Evolutionary conservation across 2,113 vertebrate species (phyloP), one percentile per base, ranked within the genome.

Genomic region (Nycticorax nycticorax): DNA sequence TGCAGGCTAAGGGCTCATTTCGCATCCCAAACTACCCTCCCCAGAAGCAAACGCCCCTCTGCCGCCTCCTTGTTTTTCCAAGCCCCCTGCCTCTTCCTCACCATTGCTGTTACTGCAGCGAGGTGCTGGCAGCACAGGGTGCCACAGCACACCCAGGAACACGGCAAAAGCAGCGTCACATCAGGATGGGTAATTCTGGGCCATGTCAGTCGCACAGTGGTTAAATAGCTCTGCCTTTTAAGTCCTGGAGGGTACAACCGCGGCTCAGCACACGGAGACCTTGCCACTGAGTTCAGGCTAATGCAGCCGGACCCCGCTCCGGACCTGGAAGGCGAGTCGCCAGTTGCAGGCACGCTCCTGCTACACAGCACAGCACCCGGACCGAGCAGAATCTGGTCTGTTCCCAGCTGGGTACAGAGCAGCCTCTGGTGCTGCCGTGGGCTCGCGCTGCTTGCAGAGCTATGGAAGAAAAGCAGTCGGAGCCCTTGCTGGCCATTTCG

Each of bases 261-360:
- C 3, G 2, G 45, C 64, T 56, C 48, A 22, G 76, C 55, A 74
- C 1, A 10, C 48, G 67, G 30, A 66, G 30, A 73, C 22, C 24
- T 60, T 7, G 45, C 41, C 57, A 33, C 48, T 16, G 50, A 72
- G 33, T 15, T 62, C 2, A 57, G 45, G n/a, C 39, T 41, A 22
- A 47, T 0, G 9, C 55, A 62, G 81, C 55, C 57, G 73, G 60
- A 68, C 52, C 3, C 30, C 50, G 85, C 56, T 43, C 8, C 10
- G 39, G 45, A 33, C 24, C 55, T 17, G 1, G 2, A 57, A n/a
- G 3, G 10, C 12, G 2, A 11, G 20, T 1, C 37, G 55, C 24
- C 64, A n/a, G 32, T 15, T 63, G 37, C 32, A 12, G 35, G 56
- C 37, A 33, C 0, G 1, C 19, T 30, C 47, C 66, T n/a, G n/a